These are phyloP conservation scores for Merodon equestris DNA, from an alignment of 2,888 invertebrate species.

Conservation along the genomic window DNA sequence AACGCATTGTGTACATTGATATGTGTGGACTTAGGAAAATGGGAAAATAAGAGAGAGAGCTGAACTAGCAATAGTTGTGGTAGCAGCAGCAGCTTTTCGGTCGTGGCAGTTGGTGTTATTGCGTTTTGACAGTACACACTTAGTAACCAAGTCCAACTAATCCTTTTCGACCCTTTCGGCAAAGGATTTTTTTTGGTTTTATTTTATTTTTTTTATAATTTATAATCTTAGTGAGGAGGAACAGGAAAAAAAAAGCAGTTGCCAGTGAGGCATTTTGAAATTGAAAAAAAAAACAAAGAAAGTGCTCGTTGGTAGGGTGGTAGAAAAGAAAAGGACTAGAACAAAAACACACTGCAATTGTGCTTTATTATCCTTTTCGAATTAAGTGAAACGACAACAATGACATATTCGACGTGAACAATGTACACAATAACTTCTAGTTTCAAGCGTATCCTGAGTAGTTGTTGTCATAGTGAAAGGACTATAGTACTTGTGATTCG, in stretches of 20 bases:
- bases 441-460: slow-evolving; percentile 34
- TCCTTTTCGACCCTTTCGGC: slow-evolving; percentile 35
- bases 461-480: slow-evolving; percentile 42
- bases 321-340: slow-evolving; percentile 1
- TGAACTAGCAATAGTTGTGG: slow-evolving; percentile 51
- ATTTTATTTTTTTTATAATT: not conserved
- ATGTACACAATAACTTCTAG: slow-evolving; percentile 22
- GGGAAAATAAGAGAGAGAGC: slow-evolving; percentile 61
- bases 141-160: slow-evolving; percentile 66
- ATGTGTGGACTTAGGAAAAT: slow-evolving; percentile 22
- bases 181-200: not conserved
- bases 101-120: slow-evolving; percentile 63
- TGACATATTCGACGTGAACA: slow-evolving; percentile 43
- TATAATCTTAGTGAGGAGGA: no score
- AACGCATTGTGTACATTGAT: slow-evolving; percentile 53
- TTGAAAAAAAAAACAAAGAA: slow-evolving; percentile 9
- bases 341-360: slow-evolving; percentile 47
- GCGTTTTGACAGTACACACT: slow-evolving; percentile 67
- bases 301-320: slow-evolving; percentile 29
- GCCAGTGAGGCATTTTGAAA: no score
- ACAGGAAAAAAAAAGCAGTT: no score
- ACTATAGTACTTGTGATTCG: slow-evolving; percentile 10
- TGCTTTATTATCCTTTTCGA: slow-evolving; percentile 53
- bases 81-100: slow-evolving; percentile 62
- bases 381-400: slow-evolving; percentile 53